These are phyloP conservation scores for Noctilio leporinus DNA, from an alignment of 2,113 vertebrate species.

Conservation along the genomic window DNA sequence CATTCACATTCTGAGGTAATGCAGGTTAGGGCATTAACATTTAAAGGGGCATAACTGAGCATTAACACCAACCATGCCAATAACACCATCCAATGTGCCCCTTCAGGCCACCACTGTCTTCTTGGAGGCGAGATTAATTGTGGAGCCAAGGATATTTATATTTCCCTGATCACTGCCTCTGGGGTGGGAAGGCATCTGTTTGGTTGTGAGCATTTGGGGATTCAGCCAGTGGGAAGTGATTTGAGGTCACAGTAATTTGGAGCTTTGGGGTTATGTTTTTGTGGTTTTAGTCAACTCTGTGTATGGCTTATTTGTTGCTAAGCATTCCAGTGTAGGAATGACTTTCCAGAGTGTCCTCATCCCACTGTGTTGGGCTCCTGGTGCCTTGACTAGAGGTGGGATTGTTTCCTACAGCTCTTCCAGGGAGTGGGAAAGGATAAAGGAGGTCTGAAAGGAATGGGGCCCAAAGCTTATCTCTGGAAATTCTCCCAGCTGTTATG, in stretches of 20 bases:
- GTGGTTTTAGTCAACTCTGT: background rate
- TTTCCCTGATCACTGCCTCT: background rate
- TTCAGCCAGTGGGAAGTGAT: background rate
- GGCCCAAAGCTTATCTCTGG: background rate
- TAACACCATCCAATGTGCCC: background rate
- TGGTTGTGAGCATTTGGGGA: background rate
- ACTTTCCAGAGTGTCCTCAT: background rate
- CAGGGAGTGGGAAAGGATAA: background rate
- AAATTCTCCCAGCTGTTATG: background rate
- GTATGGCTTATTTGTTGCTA: background rate
- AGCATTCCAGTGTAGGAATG: background rate
- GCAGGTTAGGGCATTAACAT: background rate
- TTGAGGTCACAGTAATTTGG: background rate
- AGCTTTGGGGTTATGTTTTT: background rate
- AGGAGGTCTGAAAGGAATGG: rapidly evolving
- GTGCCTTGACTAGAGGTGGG: background rate
- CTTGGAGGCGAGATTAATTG: background rate
- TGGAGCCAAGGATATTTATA: rapidly evolving
- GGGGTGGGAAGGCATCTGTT: rapidly evolving
- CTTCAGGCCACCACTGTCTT: background rate
- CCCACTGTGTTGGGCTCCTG: rapidly evolving
- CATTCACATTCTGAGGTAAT: background rate
- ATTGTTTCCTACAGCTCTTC: rapidly evolving
- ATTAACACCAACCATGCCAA: background rate
- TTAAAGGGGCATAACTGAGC: background rate